These are phyloP conservation scores for Bos indicus DNA, from an alignment of 2,113 vertebrate genomes.

Conservation along the genomic window DNA sequence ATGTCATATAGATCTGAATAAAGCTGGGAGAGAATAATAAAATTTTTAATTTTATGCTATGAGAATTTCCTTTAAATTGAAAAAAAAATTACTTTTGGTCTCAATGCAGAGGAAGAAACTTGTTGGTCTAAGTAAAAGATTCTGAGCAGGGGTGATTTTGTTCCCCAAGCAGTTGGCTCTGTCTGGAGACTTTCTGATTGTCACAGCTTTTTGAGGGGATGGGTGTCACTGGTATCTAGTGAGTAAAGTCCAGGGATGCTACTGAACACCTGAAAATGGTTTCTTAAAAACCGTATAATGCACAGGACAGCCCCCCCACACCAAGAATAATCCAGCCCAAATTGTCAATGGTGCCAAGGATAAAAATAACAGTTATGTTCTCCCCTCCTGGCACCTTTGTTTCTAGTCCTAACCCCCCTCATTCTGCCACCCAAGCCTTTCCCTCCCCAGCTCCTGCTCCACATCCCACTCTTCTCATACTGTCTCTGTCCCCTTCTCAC, in stretches of 20 bases:
- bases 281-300: no score
- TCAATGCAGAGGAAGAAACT: not conserved
- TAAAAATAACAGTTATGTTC: no score
- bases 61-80: not conserved
- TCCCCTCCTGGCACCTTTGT: no score
- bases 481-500: constrained; percentile 72
- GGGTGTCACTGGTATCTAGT: not conserved
- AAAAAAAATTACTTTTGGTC: not conserved
- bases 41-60: not conserved
- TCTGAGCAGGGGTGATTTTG: not conserved
- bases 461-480: no score
- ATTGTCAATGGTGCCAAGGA: no score
- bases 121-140: not conserved
- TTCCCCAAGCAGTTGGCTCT: not conserved
- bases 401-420: no score
- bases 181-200: not conserved
- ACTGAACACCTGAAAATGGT: no score
- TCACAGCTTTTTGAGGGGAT: not conserved
- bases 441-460: rapidly evolving
- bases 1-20: not conserved
- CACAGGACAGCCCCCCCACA: no score
- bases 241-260: not conserved
- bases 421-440: no score
- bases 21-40: not conserved
- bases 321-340: no score